Percentiles rank a stretch among this genome's conserved stretches.
Evolutionary conservation across 2,113 vertebrate genomes (phyloP).

Genomic region (Lutjanus erythropterus): DNA sequence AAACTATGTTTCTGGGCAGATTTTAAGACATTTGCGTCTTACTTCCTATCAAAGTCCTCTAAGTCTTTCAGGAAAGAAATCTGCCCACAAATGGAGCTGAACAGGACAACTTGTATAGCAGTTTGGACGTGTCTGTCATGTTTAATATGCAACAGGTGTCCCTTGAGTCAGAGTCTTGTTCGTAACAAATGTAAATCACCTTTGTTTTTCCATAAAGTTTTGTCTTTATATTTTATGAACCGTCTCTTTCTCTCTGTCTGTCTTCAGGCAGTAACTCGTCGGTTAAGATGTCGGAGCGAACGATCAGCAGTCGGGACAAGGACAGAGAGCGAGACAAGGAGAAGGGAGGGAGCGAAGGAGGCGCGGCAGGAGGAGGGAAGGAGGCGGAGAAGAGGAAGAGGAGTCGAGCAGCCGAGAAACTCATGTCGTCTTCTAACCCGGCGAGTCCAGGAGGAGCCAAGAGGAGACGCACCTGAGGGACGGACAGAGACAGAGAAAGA

Average conservation of each 20-base stretch:
- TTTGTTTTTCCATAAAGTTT: neutral
- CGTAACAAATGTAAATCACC: too few species aligned
- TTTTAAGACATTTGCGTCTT: too few species aligned
- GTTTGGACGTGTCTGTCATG: too few species aligned
- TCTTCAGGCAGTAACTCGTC: constrained; percentile 84
- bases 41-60: too few species aligned
- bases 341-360: constrained; percentile 86
- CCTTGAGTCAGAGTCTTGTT: too few species aligned
- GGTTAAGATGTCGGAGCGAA: constrained; percentile 85
- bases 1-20: too few species aligned
- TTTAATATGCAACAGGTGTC: too few species aligned
- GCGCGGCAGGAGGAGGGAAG: constrained; percentile 84
- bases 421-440: constrained; percentile 92
- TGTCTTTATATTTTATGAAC: neutral
- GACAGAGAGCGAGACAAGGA: constrained; percentile 90
- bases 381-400: constrained; percentile 96
- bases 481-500: neutral
- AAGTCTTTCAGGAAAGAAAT: too few species aligned
- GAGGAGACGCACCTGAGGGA: constrained; percentile 84
- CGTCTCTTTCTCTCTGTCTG: neutral
- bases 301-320: constrained; percentile 82
- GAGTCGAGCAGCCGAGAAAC: constrained; percentile 92
- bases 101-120: too few species aligned
- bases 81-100: too few species aligned
- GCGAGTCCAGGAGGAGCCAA: constrained; percentile 93